Base-by-base conservation (phyloP, 2,888 invertebrate species). In the Prosapia bicincta region DNA sequence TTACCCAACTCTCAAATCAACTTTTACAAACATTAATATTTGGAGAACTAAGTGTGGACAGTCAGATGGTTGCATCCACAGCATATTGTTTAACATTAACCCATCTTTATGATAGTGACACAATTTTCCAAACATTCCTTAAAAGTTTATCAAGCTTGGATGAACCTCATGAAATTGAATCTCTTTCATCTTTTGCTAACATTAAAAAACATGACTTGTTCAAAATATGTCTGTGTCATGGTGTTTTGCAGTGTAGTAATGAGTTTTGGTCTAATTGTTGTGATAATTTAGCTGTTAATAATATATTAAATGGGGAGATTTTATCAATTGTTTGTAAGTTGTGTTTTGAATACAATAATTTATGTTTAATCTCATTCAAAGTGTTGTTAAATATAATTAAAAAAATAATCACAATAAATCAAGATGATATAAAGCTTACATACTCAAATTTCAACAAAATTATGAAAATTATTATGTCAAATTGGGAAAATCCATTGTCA, bases 401-500 rank as follows among this genome's bases (percentile, higher is more conserved):
- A 3, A 72, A 72, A 28, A 66, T 66, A 23, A 65, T 66, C 30
- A 20, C 28, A 66, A 43, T 74, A 26, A 43, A 26, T 54, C 28
- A 25, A 54, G 69, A 65, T 24, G 70, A 23, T 6, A 15, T 24
- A 28, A 66, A 70, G 28, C 26, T 69, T 23, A 66, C 66, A 10
- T 15, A 26, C 65, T 66, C 54, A 26, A 43, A 26, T 26, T 69
- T 69, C 23, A 74, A 84, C 9, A 85, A 83, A 79, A 80, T 90
- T 54, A 83, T 89, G 6, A 84, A 85, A 78, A 83, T 89, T 77
- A 85, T 88, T 7, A 88, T 88, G 81, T 87, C 89, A 69, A 90
- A 90, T 81, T 90, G 90, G 90, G 89, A 89, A 81, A 90, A 88
- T 80, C 87, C 88, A 25, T 85, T 89, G 10, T 86, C 86, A 76